phyloP scores from a whole-genome alignment of 2,113 vertebrate genomes.

The Chionodraco myersi region DNA sequence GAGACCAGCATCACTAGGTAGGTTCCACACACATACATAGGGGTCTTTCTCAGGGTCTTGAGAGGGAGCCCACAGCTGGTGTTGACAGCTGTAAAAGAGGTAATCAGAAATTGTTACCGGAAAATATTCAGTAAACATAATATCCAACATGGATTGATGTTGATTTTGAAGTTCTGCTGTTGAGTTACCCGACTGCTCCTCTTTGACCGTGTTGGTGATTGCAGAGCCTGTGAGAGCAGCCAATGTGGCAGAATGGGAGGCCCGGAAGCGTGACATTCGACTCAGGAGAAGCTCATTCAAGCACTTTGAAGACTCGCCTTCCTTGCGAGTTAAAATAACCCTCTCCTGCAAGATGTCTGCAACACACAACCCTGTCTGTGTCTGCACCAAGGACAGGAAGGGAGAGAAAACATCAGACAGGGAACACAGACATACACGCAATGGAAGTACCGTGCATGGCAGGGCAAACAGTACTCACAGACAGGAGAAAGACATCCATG shows the following conservation, averaged over 20 bases:
- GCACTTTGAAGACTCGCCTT: conserved; percentile 98
- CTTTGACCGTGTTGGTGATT: conserved; percentile 97
- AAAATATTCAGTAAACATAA: not conserved
- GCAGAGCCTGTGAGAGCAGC: conserved; percentile 97
- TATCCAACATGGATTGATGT: not conserved
- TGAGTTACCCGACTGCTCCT: conserved; percentile 93
- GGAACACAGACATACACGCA: not conserved
- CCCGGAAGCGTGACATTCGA: conserved; percentile 94
- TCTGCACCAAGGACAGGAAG: conserved; percentile 76
- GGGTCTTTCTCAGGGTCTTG: conserved; percentile 93
- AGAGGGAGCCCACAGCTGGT: conserved; percentile 97
- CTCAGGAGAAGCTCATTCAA: conserved; percentile 98
- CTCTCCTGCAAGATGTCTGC: conserved; percentile 92
- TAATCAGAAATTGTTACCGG: not conserved
- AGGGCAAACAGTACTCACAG: conserved; percentile 79
- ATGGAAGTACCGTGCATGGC: not conserved
- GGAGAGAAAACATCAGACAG: conserved; percentile 16
- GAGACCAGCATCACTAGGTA: conserved; percentile 97
- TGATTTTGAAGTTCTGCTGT: not conserved
- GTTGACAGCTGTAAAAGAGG: conserved; percentile 86
- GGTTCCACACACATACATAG: conserved; percentile 96
- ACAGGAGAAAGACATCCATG: conserved; percentile 96
- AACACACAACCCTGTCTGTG: conserved; percentile 88
- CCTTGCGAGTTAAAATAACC: conserved; percentile 95
- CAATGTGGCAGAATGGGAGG: conserved; percentile 95